Conservation (phyloP, 2,888 invertebrate species). For the Alviniconcha strummeri region DNA sequence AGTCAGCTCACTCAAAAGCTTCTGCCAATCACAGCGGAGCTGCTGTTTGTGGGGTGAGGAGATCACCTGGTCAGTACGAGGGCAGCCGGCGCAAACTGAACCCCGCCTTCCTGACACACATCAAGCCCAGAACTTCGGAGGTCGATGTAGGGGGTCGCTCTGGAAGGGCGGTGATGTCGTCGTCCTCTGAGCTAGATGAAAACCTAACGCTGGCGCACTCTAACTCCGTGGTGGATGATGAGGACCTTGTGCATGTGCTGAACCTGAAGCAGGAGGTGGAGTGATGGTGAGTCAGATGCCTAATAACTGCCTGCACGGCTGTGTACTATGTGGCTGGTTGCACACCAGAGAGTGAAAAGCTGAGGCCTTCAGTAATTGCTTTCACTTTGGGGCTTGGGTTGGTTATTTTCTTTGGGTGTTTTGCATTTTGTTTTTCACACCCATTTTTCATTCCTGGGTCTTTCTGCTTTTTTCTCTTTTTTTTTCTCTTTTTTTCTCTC, state of each 20-base stretch:
- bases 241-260: conserved; percentile 13
- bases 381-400: too few species aligned
- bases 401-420: too few species aligned
- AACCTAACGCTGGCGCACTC: not conserved
- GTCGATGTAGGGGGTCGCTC: not conserved
- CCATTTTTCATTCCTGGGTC: too few species aligned
- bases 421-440: too few species aligned
- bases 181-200: not conserved
- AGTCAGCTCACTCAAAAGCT: not conserved
- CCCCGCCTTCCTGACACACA: conserved; percentile 27
- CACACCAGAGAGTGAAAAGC: too few species aligned
- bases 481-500: too few species aligned
- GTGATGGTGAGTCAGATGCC: not conserved
- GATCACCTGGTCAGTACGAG: not conserved
- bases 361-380: too few species aligned
- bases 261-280: conserved; percentile 34
- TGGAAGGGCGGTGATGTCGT: not conserved
- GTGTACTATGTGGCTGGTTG: too few species aligned
- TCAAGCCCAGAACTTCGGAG: conserved; percentile 19
- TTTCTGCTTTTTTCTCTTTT: too few species aligned
- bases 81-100: conserved; percentile 32
- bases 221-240: not conserved
- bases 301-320: too few species aligned
- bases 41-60: not conserved
- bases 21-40: not conserved